Evolutionary conservation across 2,113 vertebrate genomes (phyloP).

Genomic region (Plectropomus leopardus): DNA sequence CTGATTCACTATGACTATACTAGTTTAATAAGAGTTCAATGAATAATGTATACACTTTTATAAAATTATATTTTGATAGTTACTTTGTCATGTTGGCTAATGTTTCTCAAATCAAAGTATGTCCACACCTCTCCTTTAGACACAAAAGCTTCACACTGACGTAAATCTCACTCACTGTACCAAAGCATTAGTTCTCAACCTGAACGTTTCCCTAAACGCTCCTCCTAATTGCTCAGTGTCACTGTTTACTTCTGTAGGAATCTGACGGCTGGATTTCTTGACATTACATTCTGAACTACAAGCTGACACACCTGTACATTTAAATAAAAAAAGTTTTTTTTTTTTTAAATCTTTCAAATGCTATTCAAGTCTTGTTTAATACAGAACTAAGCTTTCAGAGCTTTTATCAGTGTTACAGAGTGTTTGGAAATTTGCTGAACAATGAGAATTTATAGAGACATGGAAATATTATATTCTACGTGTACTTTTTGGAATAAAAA

Average conservation of each 20-base stretch:
- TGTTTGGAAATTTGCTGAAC: slow-evolving; percentile 21
- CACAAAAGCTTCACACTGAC: background rate
- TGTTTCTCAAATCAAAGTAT: background rate
- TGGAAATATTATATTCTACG: slow-evolving; percentile 31
- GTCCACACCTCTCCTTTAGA: background rate
- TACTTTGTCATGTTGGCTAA: background rate
- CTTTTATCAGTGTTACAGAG: slow-evolving; percentile 42
- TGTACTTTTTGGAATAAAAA: slow-evolving; percentile 58
- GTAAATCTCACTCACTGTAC: background rate
- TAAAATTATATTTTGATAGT: slow-evolving; percentile 22
- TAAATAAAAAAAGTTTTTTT: background rate
- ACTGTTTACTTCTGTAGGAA: slow-evolving; percentile 3
- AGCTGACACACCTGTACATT: slow-evolving; percentile 28
- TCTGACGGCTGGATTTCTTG: slow-evolving; percentile 29
- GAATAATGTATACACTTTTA: slow-evolving; percentile 15
- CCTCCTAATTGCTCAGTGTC: background rate
- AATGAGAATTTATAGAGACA: slow-evolving; percentile 8
- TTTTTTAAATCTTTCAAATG: slow-evolving; percentile 29
- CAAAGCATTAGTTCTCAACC: background rate
- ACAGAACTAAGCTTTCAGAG: slow-evolving; percentile 15
- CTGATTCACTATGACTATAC: background rate
- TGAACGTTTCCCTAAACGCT: background rate
- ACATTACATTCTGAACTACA: slow-evolving; percentile 3
- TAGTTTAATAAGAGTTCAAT: background rate
- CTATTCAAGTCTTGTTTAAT: slow-evolving; percentile 9